Evolutionary conservation across 2,888 invertebrate genomes (phyloP), one percentile per base, ranked within the genome.

Genomic region (Tholera decimalis): DNA sequence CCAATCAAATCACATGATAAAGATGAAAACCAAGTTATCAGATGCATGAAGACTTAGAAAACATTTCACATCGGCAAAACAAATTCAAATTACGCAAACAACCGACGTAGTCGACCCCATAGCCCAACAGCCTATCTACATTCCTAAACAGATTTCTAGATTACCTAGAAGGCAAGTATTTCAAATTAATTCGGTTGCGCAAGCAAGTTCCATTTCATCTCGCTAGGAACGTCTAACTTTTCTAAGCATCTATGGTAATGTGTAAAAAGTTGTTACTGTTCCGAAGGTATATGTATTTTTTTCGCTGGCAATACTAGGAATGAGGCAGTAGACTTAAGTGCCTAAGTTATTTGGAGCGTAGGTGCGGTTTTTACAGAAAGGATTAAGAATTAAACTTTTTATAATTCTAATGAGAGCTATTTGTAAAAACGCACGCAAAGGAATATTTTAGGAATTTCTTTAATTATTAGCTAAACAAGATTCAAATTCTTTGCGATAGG

Each of bases 141-240:
- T 76, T 78, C 79, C 74, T 70, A 26, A 59, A 66, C 60, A 59
- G 78, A 78, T 80, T 73, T 74, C 76, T 66, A 76, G 73, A 77
- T 83, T 77, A 80, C 74, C 64, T 72, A 56, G 73, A 70, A 69
- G 58, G 60, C 55, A 24, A 43, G 35, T 70, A 51, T 33, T 65
- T 70, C 28, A 20, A 53, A 70, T 72, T 73, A 61, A 66, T 77
- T 61, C 54, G 26, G 46, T 74, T 70, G 44, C 56, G 62, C 70
- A 75, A 65, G 46, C 65, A 44, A 44, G 50, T 65, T 70, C 57
- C 47, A 58, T 70, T 75, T 60, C 62, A 59, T 65, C 51, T 57
- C 57, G 35, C 56, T 53, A 49, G 46, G 22, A 67, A 47, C 28
- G 22, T 35, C 20, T 15, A n/a, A 49, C 46, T 24, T 62, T 57